Conservation (phyloP, 23 tunicate genomes). For the Clavelina lepadiformis region DNA sequence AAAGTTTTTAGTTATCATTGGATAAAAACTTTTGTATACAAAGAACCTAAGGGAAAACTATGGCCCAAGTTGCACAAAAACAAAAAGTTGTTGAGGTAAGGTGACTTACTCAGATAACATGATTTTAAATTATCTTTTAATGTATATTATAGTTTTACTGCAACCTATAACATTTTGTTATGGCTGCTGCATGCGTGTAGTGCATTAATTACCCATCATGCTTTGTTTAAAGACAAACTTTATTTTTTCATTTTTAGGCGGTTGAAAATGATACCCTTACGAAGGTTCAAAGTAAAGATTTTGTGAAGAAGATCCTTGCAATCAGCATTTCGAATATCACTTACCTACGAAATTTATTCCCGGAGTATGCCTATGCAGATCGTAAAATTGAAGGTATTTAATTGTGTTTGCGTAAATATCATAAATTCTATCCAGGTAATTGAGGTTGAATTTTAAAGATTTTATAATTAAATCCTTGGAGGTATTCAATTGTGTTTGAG, state of each 20-base stretch:
- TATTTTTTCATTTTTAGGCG: too few relatives aligned
- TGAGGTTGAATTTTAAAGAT: neutral
- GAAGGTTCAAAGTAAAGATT: conserved; percentile 31
- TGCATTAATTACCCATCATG: too few relatives aligned
- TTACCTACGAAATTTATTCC: conserved; percentile 62
- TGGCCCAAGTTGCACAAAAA: conserved; percentile 30
- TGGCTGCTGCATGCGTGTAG: too few relatives aligned
- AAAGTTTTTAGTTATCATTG: too few relatives aligned
- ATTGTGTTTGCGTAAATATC: neutral
- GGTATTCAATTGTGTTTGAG: too few relatives aligned
- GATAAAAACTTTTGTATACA: too few relatives aligned
- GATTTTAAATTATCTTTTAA: too few relatives aligned
- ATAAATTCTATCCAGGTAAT: neutral
- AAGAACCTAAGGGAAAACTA: too few relatives aligned
- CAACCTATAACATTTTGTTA: too few relatives aligned
- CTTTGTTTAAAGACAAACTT: too few relatives aligned
- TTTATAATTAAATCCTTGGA: too few relatives aligned
- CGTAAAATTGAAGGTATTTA: conserved; percentile 37
- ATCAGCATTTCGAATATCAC: conserved; percentile 64
- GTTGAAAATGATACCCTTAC: conserved; percentile 4
- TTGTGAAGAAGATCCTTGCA: conserved; percentile 53
- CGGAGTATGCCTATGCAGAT: conserved; percentile 50
- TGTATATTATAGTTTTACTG: too few relatives aligned
- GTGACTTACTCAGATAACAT: neutral
- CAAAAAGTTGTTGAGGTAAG: conserved; percentile 13